Percentiles rank a stretch among this genome's conserved stretches.
Evolutionary conservation across 2,888 invertebrate species (phyloP).

Genomic region (Sphaerophoria rueppellii): DNA sequence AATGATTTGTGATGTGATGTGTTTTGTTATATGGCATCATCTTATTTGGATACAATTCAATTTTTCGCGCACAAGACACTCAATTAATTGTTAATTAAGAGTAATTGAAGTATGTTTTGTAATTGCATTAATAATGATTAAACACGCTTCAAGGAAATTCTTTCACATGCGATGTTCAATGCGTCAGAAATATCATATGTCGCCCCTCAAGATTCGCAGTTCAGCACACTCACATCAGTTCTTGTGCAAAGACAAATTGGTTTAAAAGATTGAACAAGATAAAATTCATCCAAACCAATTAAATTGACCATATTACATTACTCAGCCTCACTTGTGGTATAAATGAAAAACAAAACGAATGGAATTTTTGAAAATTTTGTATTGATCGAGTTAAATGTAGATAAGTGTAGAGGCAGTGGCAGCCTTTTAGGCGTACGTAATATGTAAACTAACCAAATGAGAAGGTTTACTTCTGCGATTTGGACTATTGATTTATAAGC

Average conservation of each 20-base stretch:
- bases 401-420: no score
- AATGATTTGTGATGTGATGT: conserved; percentile 52
- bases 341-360: not conserved
- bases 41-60: conserved; percentile 73
- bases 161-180: not conserved
- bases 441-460: no score
- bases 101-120: conserved; percentile 82
- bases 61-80: conserved; percentile 76
- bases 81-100: conserved; percentile 82
- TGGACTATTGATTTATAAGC: no score
- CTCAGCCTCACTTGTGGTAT: not conserved
- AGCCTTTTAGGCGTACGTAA: no score
- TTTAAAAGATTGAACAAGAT: conserved; percentile 32
- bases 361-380: no score
- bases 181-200: not conserved
- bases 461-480: no score
- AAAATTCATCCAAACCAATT: not conserved
- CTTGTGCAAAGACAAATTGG: not conserved
- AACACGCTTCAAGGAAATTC: conserved; percentile 42
- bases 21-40: conserved; percentile 46
- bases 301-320: not conserved
- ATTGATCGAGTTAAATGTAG: no score
- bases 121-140: conserved; percentile 82
- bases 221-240: not conserved
- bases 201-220: conserved; percentile 3